Evolutionary conservation across 2,888 invertebrate species (phyloP), one percentile per base, ranked within the genome.

Genomic region (Caradrina clavipalpis): DNA sequence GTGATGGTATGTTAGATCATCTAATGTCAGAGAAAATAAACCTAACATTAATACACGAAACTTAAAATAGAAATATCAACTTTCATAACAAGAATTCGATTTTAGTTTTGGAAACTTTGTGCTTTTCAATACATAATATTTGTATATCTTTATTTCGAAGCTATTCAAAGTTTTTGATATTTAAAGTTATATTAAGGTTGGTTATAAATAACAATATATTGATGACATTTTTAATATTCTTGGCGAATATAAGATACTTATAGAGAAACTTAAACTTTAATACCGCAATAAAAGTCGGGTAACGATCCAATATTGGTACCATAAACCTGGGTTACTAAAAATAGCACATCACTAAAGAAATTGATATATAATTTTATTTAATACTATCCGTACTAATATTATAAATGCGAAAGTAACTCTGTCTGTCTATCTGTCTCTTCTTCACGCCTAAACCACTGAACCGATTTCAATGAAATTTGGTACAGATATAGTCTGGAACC

Each of bases 91-190:
- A 54, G n/a, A 54, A 68, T 65, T 57, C 54, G 17, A 60, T 70
- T 45, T 70, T 31, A 60, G 49, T 53, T 69, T 56, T 15, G 1
- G 0, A 57, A 67, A 76, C 51, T 73, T 68, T 50, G 10, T 54
- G 26, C 60, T 65, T 73, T 35, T 35, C 35, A 35, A 35, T 35
- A 7, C 8, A 35, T 35, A 60, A 76, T n/a, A 71, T 79, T 69
- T 53, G 11, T 39, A 50, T 60, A 68, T 73, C 26, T 58, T 19
- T 19, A 56, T 72, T 69, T 50, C 54, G 31, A 61, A 51, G 66
- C 19, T 69, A 69, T 61, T 50, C 13, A n/a, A 74, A 67, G 57
- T 75, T 80, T 67, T 67, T 53, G n/a, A 55, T 69, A 65, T 56
- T 35, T 8, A 49, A 50, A 42, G n/a, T 57, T 35, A 0, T 4